Evolutionary conservation across 1,140 invertebrate genomes (phyloP).

Genomic region (Orchesella cincta): DNA sequence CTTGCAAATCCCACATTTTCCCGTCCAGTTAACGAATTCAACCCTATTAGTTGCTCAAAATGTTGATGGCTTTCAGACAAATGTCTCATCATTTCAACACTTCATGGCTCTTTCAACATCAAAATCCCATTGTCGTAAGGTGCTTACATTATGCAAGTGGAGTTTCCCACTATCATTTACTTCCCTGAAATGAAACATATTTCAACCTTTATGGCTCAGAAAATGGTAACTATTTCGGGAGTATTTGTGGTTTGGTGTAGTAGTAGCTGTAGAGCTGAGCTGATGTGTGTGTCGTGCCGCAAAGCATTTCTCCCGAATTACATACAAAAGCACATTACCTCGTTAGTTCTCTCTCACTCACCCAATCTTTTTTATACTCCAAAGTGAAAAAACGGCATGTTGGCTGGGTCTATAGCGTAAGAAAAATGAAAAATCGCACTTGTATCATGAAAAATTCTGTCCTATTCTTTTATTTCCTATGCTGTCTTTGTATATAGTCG

Average conservation of each 20-base stretch:
- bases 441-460: no score
- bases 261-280: no score
- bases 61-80: not conserved
- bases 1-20: no score
- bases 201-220: not conserved
- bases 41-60: not conserved
- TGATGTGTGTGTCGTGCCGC: no score
- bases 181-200: not conserved
- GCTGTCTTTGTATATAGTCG: no score
- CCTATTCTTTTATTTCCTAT: no score
- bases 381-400: not conserved
- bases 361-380: no score
- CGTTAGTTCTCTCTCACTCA: no score
- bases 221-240: not conserved
- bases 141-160: not conserved
- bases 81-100: conserved; percentile 6
- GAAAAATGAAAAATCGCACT: not conserved
- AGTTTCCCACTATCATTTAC: not conserved
- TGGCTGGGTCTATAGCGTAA: not conserved
- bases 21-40: no score
- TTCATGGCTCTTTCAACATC: not conserved
- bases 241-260: not conserved
- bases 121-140: not conserved
- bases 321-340: no score
- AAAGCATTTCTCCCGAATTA: no score